Percentiles rank a stretch among this genome's conserved stretches.
Conservation (phyloP, 2,888 invertebrate species). For the Melanotus villosus region DNA sequence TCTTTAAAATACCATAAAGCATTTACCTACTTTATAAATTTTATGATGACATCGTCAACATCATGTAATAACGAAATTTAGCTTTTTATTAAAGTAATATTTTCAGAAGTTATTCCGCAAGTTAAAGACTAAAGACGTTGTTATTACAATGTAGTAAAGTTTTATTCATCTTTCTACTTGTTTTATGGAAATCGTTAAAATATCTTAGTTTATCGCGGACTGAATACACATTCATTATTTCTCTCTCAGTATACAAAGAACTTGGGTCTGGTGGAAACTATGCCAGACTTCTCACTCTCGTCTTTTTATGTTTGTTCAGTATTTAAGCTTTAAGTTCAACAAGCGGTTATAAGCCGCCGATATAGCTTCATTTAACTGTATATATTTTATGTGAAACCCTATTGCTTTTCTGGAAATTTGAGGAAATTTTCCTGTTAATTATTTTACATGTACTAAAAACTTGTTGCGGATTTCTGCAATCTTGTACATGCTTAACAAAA, state of each 20-base stretch:
- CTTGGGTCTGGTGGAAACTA: background rate
- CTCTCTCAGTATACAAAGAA: background rate
- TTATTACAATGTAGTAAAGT: too few relatives aligned
- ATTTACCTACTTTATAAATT: too few relatives aligned
- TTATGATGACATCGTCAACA: too few relatives aligned
- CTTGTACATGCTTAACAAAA: too few relatives aligned
- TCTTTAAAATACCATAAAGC: too few relatives aligned
- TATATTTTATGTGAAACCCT: background rate
- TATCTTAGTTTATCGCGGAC: background rate
- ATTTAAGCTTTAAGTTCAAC: conserved; percentile 10
- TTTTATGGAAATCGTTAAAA: background rate
- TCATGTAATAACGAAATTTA: too few relatives aligned
- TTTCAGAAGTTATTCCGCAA: too few relatives aligned
- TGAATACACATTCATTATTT: background rate
- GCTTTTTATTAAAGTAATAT: too few relatives aligned
- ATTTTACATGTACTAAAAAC: too few relatives aligned
- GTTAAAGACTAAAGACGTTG: too few relatives aligned
- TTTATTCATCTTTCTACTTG: background rate
- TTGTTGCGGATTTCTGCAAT: too few relatives aligned
- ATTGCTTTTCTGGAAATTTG: background rate
- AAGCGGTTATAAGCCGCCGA: conserved; percentile 1
- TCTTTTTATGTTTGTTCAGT: background rate
- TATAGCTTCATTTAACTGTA: background rate
- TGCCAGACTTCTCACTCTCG: conserved; percentile 1
- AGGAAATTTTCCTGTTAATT: too few relatives aligned